Evolutionary conservation across 37 sponge, comb jelly and placozoan species (phyloP), one percentile per base, ranked within the genome.

Genomic region (Aplysina aerophoba): DNA sequence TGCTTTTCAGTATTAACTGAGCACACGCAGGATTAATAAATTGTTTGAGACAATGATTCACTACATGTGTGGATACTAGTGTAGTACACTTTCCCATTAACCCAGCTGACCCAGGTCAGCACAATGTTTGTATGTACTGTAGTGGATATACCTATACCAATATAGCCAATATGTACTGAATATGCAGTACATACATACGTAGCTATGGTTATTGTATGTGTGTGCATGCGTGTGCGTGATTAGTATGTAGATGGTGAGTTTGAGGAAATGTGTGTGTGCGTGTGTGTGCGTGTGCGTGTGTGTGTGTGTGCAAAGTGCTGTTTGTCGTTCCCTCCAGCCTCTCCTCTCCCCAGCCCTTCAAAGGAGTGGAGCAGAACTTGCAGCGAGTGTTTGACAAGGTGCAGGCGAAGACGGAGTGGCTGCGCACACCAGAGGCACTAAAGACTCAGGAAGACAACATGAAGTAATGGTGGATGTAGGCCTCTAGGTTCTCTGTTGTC

Each of bases 311-410:
- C 22, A n/a, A n/a, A n/a, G n/a, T n/a, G n/a, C n/a, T n/a, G n/a
- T n/a, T n/a, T n/a, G n/a, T n/a, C n/a, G n/a, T 50, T 6, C 37
- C 4, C 15, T 55, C 0, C 81, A 94, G 94, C 80, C 44, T 94
- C 21, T 77, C 89, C 11, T 83, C 91, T 31, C 81, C 87, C 55
- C 65, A 88, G 58, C 95, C 95, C 0, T 94, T 94, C 44, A n/a
- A 81, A 30, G 92, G 90, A 30, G 87, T 87, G 0, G 92, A 91
- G 81, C 63, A 34, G 30, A 94, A 94, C 59, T 57, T 94, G 25
- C 39, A 85, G 50, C 61, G 85, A 34, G 53, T 94, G 16, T 86
- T 75, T 37, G 85, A 89, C 27, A 91, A 89, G 80, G 82, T 82
- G 40, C 13, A 25, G 3, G 24, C 36, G 4, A 39, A 39, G 63